These are phyloP conservation scores for Elysia crispata DNA, from an alignment of 2,888 invertebrate species.

Conservation along the genomic window DNA sequence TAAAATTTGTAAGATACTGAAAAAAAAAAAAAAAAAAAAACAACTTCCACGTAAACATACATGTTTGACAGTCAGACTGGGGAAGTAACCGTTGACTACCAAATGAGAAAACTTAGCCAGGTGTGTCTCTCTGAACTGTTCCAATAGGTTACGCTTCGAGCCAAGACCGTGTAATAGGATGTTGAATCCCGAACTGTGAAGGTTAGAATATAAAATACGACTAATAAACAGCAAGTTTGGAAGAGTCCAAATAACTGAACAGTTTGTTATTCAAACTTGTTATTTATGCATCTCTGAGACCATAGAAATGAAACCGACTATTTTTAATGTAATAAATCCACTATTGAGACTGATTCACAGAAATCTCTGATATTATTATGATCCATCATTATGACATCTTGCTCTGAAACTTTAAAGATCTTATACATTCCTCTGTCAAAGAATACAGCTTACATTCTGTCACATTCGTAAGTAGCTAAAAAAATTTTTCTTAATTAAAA, in stretches of 20 bases:
- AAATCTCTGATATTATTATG: too few species aligned
- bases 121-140: conserved; percentile 84
- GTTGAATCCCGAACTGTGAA: conserved; percentile 88
- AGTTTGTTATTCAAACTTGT: neutral
- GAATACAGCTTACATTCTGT: too few species aligned
- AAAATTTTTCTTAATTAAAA: too few species aligned
- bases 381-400: too few species aligned
- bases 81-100: conserved; percentile 94
- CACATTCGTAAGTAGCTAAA: too few species aligned
- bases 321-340: too few species aligned
- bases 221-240: neutral
- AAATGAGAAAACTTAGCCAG: conserved; percentile 84
- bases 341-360: too few species aligned
- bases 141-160: conserved; percentile 88
- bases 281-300: neutral
- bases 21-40: neutral
- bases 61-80: conserved; percentile 90
- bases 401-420: too few species aligned
- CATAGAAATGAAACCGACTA: neutral
- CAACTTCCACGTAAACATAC: conserved; percentile 72
- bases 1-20: too few species aligned
- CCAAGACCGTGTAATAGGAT: conserved; percentile 93
- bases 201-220: neutral
- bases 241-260: neutral
- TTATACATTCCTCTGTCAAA: too few species aligned